phyloP scores from a whole-genome alignment of 2,888 invertebrate genomes.

The Busseola fusca region DNA sequence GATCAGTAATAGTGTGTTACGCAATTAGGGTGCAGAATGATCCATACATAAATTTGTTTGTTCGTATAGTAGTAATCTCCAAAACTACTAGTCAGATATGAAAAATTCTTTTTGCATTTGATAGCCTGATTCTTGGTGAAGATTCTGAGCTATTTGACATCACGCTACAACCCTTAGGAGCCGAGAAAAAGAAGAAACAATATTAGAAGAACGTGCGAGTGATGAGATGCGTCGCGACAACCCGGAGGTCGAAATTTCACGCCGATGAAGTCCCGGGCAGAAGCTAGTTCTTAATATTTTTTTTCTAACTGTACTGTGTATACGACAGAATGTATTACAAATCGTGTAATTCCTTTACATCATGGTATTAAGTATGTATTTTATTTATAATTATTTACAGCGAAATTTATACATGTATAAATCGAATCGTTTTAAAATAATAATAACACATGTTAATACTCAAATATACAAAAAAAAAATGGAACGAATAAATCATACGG shows the following conservation, averaged over 20 bases:
- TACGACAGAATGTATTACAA: not conserved
- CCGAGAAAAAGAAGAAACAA: not conserved
- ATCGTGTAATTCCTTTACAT: not conserved
- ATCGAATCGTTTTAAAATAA: not conserved
- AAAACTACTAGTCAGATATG: not conserved
- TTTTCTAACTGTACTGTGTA: not conserved
- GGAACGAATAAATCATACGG: not conserved
- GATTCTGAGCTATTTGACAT: not conserved
- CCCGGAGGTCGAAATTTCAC: not conserved
- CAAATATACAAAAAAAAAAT: not conserved
- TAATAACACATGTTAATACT: not conserved
- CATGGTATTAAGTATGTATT: not conserved
- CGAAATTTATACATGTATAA: not conserved
- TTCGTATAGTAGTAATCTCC: not conserved
- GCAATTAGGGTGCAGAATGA: not conserved
- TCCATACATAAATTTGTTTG: not conserved
- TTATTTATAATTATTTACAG: not conserved
- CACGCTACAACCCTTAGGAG: no score
- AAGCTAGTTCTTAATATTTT: not conserved
- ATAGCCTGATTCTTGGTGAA: not conserved
- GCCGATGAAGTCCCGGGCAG: not conserved
- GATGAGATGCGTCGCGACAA: not conserved
- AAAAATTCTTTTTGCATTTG: not conserved
- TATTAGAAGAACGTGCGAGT: not conserved
- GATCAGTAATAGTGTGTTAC: no score